Evolutionary conservation across 1,140 invertebrate genomes (phyloP).

Genomic region (Procambarus virginalis): DNA sequence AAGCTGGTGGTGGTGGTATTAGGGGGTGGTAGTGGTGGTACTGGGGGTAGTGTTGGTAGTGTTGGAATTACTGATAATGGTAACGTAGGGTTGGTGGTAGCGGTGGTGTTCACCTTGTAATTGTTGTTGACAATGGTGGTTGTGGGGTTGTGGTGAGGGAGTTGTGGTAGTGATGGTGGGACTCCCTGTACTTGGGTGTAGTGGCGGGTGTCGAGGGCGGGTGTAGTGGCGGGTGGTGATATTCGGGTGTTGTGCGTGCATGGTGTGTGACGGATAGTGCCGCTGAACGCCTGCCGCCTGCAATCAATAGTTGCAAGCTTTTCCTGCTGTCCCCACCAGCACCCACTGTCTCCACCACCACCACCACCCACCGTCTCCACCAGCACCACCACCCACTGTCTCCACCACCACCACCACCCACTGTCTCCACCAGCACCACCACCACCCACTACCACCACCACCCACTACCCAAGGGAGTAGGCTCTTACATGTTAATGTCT

Average conservation of each 20-base stretch:
- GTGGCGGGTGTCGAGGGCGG: neutral
- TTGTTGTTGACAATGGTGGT: no score
- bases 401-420: neutral
- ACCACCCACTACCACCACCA: neutral
- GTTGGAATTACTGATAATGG: no score
- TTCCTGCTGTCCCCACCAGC: neutral
- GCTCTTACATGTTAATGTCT: no score
- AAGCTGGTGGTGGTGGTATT: no score
- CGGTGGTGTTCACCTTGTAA: no score
- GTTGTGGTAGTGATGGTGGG: no score
- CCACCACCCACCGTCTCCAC: neutral
- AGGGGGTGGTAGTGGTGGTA: no score
- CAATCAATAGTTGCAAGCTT: constrained; percentile 36
- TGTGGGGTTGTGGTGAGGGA: no score
- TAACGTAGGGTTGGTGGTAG: no score
- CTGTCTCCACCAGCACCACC: neutral
- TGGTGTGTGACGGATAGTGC: neutral
- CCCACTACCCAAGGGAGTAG: neutral
- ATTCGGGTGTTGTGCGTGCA: neutral
- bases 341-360: neutral
- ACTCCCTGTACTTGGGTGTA: no score
- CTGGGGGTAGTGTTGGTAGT: no score
- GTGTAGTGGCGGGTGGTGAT: neutral
- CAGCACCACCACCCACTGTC: neutral
- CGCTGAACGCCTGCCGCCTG: constrained; percentile 6